A percentile compares a stretch with the other conserved stretches of the same genome.
Conservation (phyloP, 2,113 vertebrate genomes). For the Neogobius melanostomus region DNA sequence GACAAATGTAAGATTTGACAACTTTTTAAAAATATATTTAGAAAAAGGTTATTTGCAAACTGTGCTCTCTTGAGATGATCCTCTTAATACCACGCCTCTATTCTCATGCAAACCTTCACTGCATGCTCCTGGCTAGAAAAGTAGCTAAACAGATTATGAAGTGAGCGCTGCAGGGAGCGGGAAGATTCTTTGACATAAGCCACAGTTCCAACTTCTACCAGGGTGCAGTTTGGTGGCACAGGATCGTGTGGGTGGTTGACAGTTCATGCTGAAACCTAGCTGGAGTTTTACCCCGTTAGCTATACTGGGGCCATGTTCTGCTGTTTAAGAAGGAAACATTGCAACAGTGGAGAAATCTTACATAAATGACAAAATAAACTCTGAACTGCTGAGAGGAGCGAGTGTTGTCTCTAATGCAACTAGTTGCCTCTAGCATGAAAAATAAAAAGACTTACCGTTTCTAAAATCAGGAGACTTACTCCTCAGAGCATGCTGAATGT, state of each 20-base stretch:
- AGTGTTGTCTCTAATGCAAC: conserved; percentile 28
- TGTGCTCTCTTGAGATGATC: conserved; percentile 16
- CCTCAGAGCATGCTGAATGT: conserved; percentile 20
- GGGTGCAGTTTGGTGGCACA: conserved; percentile 11
- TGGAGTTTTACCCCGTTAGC: conserved; percentile 3
- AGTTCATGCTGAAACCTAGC: conserved; percentile 17
- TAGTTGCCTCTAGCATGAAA: conserved; percentile 45
- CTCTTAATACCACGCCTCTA: conserved; percentile 34
- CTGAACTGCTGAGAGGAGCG: conserved; percentile 7
- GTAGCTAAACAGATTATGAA: conserved; percentile 42
- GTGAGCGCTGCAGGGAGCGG: conserved; percentile 15
- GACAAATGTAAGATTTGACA: background rate
- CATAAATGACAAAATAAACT: conserved; percentile 31
- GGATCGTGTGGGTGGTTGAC: conserved; percentile 10
- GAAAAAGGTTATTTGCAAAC: background rate
- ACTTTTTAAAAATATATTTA: background rate
- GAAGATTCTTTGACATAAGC: conserved; percentile 17
- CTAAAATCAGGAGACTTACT: conserved; percentile 46
- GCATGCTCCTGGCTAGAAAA: conserved; percentile 22
- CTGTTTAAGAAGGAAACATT: conserved; percentile 1
- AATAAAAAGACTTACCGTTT: conserved; percentile 44
- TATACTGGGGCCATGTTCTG: conserved; percentile 1
- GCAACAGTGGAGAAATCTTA: conserved; percentile 28
- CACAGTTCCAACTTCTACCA: conserved; percentile 13
- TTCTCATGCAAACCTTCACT: conserved; percentile 26